Percentiles rank a stretch among this genome's conserved stretches.
These are phyloP conservation scores for Trypoxylon attenuatum DNA, from an alignment of 2,888 invertebrate genomes.

Conservation along the genomic window DNA sequence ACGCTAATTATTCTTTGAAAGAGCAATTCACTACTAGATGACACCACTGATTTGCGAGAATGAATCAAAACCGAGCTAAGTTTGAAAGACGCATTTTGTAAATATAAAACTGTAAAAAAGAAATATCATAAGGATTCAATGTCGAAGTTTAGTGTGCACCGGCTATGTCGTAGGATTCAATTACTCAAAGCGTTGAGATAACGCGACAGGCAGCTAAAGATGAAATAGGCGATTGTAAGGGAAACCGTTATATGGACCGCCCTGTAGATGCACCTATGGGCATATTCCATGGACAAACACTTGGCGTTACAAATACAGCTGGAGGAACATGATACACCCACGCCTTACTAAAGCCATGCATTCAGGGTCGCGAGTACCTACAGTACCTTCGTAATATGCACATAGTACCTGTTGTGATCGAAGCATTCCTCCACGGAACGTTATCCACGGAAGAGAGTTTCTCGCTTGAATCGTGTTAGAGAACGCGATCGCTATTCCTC, in stretches of 20 bases:
- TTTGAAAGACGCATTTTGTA: no score
- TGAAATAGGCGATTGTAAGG: background rate
- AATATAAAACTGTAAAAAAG: no score
- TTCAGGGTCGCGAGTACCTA: conserved; percentile 32
- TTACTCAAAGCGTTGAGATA: background rate
- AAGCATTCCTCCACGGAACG: background rate
- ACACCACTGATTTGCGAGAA: no score
- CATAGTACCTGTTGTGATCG: background rate
- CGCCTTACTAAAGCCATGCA: conserved; percentile 49
- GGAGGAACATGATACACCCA: conserved; percentile 48
- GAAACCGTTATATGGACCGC: conserved; percentile 14
- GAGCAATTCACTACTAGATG: no score
- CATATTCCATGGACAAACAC: conserved; percentile 22
- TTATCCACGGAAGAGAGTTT: conserved; percentile 3
- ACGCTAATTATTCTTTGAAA: no score
- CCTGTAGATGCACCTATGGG: conserved; percentile 26
- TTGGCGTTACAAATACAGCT: conserved; percentile 49
- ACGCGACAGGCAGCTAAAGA: background rate
- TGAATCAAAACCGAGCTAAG: no score
- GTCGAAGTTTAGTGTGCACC: no score
- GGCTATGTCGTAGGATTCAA: no score
- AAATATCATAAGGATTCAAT: no score
- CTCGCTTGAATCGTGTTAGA: conserved; percentile 1
- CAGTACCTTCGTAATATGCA: background rate
- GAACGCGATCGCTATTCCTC: background rate